phyloP scores from a whole-genome alignment of 2,888 invertebrate genomes.

The Timandra comae region DNA sequence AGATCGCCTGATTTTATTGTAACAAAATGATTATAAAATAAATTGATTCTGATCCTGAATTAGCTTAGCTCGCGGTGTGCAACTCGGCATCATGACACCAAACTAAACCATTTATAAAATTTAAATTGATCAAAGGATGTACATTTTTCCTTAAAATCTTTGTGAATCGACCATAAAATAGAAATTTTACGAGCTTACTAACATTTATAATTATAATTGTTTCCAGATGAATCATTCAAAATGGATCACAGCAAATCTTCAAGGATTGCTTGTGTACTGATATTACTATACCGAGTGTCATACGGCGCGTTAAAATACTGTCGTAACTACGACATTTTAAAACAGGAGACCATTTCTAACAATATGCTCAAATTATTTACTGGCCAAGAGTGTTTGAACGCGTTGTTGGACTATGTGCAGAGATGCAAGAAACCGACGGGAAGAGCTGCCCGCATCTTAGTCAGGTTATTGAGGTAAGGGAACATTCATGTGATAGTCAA shows the following conservation, averaged over 20 bases:
- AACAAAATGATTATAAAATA: no score
- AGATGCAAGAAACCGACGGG: constrained; percentile 62
- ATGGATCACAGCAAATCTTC: constrained; percentile 41
- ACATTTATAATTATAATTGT: constrained; percentile 3
- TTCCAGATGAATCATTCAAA: constrained; percentile 38
- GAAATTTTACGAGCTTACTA: no score
- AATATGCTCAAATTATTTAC: constrained; percentile 53
- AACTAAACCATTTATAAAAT: no score
- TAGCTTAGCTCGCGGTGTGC: no score
- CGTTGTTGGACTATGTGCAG: constrained; percentile 65
- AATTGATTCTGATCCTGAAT: no score
- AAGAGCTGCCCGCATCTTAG: constrained; percentile 71
- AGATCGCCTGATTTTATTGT: no score
- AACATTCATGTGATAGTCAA: no score
- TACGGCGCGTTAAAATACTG: constrained; percentile 58
- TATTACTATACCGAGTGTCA: constrained; percentile 57
- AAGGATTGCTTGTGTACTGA: constrained; percentile 58
- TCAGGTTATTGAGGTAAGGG: constrained; percentile 67
- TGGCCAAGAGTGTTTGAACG: constrained; percentile 53
- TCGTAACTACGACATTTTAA: constrained; percentile 31
- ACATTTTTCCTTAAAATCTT: no score
- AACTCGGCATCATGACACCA: no score
- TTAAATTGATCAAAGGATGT: no score
- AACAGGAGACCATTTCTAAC: constrained; percentile 45
- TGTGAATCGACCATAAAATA: no score